phyloP scores from a whole-genome alignment of 2,888 invertebrate genomes.

The Eupithecia vulgata region DNA sequence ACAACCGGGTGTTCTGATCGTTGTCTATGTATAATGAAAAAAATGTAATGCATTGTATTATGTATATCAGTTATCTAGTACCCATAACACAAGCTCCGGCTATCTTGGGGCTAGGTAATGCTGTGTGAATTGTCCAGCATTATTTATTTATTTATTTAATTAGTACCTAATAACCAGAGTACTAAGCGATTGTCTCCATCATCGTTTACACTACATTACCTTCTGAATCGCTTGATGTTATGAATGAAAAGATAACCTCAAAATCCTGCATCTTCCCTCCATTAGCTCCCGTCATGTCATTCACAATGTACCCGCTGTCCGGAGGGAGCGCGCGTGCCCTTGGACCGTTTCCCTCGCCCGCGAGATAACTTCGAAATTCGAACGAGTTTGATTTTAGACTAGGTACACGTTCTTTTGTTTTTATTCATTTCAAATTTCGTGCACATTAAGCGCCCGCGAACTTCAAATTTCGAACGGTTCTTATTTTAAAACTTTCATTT shows the following conservation, averaged over 20 bases:
- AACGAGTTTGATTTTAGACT: slow-evolving; percentile 32
- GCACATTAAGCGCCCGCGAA: neutral
- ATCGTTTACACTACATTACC: neutral
- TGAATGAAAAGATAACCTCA: slow-evolving; percentile 15
- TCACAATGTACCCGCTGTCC: slow-evolving; percentile 67
- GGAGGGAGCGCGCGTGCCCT: slow-evolving; percentile 65
- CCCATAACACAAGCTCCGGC: too few relatives aligned
- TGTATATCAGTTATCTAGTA: too few relatives aligned
- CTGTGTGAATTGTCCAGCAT: too few relatives aligned
- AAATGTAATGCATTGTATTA: too few relatives aligned
- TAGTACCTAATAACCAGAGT: too few relatives aligned
- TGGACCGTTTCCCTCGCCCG: slow-evolving; percentile 35
- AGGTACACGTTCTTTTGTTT: neutral
- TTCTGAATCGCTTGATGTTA: neutral
- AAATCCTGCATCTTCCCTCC: slow-evolving; percentile 32
- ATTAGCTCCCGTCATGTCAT: slow-evolving; percentile 45
- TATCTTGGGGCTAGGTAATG: too few relatives aligned
- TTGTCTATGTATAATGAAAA: too few relatives aligned
- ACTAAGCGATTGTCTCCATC: neutral
- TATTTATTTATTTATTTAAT: too few relatives aligned
- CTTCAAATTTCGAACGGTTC: neutral
- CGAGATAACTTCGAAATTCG: slow-evolving; percentile 50
- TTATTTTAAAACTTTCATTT: neutral
- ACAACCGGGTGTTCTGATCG: too few relatives aligned
- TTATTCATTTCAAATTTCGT: neutral